phyloP scores from a whole-genome alignment of 1,140 invertebrate genomes.

The Sinella curviseta region DNA sequence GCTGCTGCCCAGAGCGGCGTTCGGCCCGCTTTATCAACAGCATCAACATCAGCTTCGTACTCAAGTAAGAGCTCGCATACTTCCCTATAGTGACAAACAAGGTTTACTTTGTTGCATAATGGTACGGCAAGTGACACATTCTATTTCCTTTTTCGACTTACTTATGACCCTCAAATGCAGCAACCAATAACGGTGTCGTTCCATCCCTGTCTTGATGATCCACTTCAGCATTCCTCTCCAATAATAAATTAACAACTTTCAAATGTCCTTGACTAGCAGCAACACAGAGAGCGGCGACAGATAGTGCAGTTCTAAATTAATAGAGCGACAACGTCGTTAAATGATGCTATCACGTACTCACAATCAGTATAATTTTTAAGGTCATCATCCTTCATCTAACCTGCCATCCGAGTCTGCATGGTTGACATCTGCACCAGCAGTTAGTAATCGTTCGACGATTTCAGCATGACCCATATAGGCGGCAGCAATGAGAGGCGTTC shows the following conservation, averaged over 20 bases:
- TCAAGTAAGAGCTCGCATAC: conserved; percentile 82
- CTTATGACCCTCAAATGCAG: conserved; percentile 89
- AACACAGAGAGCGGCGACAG: conserved; percentile 86
- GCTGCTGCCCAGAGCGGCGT: conserved; percentile 69
- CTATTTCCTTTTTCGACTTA: conserved; percentile 51
- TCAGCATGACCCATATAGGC: conserved; percentile 86
- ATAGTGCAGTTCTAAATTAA: conserved; percentile 70
- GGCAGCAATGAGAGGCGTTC: conserved; percentile 84
- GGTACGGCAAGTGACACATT: not conserved
- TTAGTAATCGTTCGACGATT: conserved; percentile 73
- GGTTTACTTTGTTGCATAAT: conserved; percentile 21
- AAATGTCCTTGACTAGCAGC: conserved; percentile 70
- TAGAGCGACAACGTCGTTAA: too few species aligned
- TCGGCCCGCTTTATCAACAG: conserved; percentile 73
- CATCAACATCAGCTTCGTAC: conserved; percentile 82
- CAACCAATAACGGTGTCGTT: conserved; percentile 88
- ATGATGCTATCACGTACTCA: not conserved
- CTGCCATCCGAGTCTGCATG: conserved; percentile 59
- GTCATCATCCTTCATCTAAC: not conserved
- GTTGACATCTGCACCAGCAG: conserved; percentile 58
- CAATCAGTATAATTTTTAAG: not conserved
- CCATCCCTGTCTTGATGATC: conserved; percentile 87
- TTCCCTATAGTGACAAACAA: conserved; percentile 58
- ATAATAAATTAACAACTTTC: conserved; percentile 69
- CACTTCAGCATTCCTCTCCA: conserved; percentile 82